Conservation (phyloP, 2,888 invertebrate species). For the Drosophila neoperkinsi region DNA sequence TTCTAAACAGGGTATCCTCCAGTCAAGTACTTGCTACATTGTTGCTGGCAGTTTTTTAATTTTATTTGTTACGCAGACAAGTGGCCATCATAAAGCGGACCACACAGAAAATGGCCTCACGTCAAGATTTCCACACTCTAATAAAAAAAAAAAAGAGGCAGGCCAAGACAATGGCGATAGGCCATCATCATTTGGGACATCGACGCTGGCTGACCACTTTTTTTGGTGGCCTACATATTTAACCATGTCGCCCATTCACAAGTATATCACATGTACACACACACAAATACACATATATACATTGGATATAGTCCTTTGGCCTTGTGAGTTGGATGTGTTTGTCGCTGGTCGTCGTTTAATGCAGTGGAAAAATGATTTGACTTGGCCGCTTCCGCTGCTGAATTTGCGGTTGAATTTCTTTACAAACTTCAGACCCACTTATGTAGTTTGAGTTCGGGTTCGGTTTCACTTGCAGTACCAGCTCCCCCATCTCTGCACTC, state of each 20-base stretch:
- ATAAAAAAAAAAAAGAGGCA: conserved; percentile 27
- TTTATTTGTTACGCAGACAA: conserved; percentile 50
- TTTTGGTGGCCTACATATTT: conserved; percentile 52
- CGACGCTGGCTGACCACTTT: conserved; percentile 47
- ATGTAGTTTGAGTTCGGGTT: conserved; percentile 11
- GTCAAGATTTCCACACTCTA: conserved; percentile 65
- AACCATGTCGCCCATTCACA: conserved; percentile 51
- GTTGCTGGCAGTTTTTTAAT: conserved; percentile 12
- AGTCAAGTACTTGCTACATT: not conserved
- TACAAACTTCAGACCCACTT: conserved; percentile 42
- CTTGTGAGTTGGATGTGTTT: conserved; percentile 22
- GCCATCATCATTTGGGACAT: conserved; percentile 64
- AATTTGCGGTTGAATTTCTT: conserved; percentile 69
- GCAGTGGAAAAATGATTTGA: conserved; percentile 80
- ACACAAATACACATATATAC: not conserved
- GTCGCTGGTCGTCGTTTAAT: conserved; percentile 66
- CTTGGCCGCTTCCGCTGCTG: conserved; percentile 59
- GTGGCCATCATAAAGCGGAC: conserved; percentile 58
- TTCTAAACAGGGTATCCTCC: conserved; percentile 2
- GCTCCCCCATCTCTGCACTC: not conserved
- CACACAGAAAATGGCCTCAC: conserved; percentile 60
- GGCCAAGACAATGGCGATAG: conserved; percentile 67
- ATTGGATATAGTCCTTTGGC: conserved; percentile 33
- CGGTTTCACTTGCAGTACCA: conserved; percentile 10
- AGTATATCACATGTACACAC: conserved; percentile 12